phyloP scores from a whole-genome alignment of 1,140 invertebrate genomes.

The Yoshiicerus persimilis region DNA sequence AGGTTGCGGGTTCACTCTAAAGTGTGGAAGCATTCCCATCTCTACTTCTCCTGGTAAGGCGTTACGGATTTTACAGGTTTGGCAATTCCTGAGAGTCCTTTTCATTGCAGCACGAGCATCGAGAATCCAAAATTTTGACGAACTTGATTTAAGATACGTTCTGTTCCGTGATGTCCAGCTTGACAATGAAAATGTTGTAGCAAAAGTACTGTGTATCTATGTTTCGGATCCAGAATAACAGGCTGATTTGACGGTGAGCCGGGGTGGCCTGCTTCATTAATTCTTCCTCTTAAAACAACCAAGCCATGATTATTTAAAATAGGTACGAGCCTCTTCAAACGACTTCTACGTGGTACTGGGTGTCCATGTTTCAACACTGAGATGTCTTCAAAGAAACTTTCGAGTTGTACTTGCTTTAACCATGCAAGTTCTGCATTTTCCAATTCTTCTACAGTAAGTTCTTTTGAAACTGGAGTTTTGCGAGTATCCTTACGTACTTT shows the following conservation, averaged over 20 bases:
- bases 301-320: not conserved
- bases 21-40: constrained; percentile 37
- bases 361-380: constrained; percentile 47
- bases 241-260: not conserved
- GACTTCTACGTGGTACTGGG: not conserved
- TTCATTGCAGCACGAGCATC: not conserved
- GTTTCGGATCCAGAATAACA: not conserved
- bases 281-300: not conserved
- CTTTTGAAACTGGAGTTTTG: not conserved
- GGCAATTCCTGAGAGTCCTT: not conserved
- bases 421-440: not conserved
- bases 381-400: constrained; percentile 36
- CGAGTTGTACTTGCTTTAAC: constrained; percentile 34
- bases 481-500: not conserved
- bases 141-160: not conserved
- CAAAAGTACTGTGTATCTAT: not conserved
- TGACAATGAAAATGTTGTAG: not conserved
- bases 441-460: not conserved
- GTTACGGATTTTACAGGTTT: not conserved
- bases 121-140: not conserved
- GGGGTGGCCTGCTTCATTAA: not conserved
- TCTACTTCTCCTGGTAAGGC: not conserved
- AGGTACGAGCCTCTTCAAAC: not conserved
- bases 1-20: not conserved
- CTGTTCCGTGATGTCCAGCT: not conserved